A percentile compares a stretch with the other conserved stretches of the same genome.
Evolutionary conservation across 2,888 invertebrate species (phyloP).

Genomic region (Parnassius orleans): DNA sequence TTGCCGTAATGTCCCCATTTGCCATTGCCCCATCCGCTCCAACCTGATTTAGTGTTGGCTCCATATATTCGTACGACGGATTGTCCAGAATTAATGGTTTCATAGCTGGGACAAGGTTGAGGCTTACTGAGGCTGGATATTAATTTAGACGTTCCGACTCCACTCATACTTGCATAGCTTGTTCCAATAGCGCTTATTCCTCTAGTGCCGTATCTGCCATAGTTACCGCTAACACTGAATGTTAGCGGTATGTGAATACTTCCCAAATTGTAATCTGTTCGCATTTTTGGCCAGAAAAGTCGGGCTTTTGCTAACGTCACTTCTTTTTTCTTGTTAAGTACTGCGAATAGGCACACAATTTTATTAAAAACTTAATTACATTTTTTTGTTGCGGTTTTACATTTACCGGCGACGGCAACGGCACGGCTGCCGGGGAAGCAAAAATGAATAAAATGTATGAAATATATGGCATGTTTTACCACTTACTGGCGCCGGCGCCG

Average conservation of each 20-base stretch:
- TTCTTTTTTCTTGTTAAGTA: conserved; percentile 31
- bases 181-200: conserved; percentile 39
- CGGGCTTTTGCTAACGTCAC: conserved; percentile 48
- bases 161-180: conserved; percentile 50
- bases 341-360: conserved; percentile 4
- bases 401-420: too few relatives aligned
- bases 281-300: conserved; percentile 62
- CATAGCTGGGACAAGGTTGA: conserved; percentile 78
- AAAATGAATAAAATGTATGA: too few relatives aligned
- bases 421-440: too few relatives aligned
- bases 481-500: too few relatives aligned
- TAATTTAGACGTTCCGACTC: conserved; percentile 10
- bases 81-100: conserved; percentile 83
- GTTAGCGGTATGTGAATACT: conserved; percentile 64
- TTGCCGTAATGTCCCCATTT: conserved; percentile 76
- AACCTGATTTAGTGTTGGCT: conserved; percentile 72
- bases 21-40: conserved; percentile 75
- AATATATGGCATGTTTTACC: too few relatives aligned
- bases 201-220: conserved; percentile 50
- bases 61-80: conserved; percentile 83
- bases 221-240: conserved; percentile 62
- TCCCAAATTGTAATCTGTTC: conserved; percentile 40
- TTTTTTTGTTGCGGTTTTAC: too few relatives aligned
- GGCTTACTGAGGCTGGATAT: conserved; percentile 42
- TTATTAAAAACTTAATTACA: too few relatives aligned